Evolutionary conservation across 2,888 invertebrate species (phyloP).

Genomic region (Drosophila kuntzei): DNA sequence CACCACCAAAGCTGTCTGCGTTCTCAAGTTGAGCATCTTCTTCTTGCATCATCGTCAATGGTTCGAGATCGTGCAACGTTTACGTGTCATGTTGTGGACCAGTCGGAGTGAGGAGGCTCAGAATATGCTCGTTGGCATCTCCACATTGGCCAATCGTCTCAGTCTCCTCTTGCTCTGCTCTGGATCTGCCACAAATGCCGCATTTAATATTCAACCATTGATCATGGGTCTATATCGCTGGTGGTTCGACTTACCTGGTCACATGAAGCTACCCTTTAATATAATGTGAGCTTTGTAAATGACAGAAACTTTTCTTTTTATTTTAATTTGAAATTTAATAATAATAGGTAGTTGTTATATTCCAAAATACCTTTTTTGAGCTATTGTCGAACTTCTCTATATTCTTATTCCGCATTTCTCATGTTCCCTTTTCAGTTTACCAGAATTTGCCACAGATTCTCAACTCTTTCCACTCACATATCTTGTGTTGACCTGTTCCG

Average conservation of each 20-base stretch:
- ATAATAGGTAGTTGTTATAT: no score
- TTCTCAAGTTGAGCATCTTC: slow-evolving; percentile 81
- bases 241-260: slow-evolving; percentile 54
- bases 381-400: no score
- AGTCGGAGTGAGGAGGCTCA: slow-evolving; percentile 44
- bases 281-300: slow-evolving; percentile 65
- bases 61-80: slow-evolving; percentile 59
- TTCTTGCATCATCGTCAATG: slow-evolving; percentile 70
- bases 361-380: no score
- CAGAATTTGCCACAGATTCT: slow-evolving; percentile 65
- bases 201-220: slow-evolving; percentile 77
- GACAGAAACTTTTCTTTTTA: background rate
- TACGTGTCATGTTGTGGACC: slow-evolving; percentile 65
- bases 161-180: slow-evolving; percentile 68
- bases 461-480: slow-evolving; percentile 78
- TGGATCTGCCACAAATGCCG: slow-evolving; percentile 72
- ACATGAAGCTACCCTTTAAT: slow-evolving; percentile 77
- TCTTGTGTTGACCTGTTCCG: slow-evolving; percentile 73
- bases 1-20: slow-evolving; percentile 77
- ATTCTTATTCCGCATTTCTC: background rate
- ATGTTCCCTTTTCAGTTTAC: slow-evolving; percentile 61
- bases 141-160: slow-evolving; percentile 64
- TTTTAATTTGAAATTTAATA: no score
- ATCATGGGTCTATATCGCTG: slow-evolving; percentile 63
- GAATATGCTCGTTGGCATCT: slow-evolving; percentile 61